Percentiles rank a stretch among this genome's conserved stretches.
These are phyloP conservation scores for Myotis davidii DNA, from an alignment of 2,113 vertebrate species.

Conservation along the genomic window DNA sequence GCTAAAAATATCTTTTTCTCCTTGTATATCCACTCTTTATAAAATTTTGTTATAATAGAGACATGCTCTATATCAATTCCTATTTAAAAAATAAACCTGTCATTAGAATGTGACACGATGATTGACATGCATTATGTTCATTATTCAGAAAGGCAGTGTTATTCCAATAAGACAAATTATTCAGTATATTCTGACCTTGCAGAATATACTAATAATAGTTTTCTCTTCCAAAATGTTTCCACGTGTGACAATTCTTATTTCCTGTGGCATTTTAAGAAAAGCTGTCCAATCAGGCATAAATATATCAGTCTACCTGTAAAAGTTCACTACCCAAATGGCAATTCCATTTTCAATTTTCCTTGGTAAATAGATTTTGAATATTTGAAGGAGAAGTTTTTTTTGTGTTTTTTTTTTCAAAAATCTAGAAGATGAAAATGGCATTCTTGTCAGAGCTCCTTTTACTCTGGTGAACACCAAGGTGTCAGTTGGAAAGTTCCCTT, in stretches of 20 bases:
- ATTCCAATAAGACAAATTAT: conserved; percentile 56
- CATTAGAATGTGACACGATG: conserved; percentile 41
- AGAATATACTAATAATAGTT: conserved; percentile 48
- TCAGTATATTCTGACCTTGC: conserved; percentile 35
- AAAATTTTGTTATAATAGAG: conserved; percentile 3
- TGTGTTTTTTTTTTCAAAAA: neutral
- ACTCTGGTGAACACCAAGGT: neutral
- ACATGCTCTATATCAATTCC: neutral
- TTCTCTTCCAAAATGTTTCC: conserved; percentile 20
- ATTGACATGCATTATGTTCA: conserved; percentile 18
- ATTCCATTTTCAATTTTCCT: conserved; percentile 56
- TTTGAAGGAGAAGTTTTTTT: neutral
- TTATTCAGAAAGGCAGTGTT: conserved; percentile 37
- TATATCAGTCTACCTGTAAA: neutral
- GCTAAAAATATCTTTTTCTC: neutral
- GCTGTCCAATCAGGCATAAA: neutral
- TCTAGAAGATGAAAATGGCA: neutral
- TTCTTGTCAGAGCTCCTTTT: neutral
- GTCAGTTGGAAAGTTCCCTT: neutral
- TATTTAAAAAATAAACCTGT: neutral
- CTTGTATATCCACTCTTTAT: neutral
- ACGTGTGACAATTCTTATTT: conserved; percentile 59
- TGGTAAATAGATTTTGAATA: conserved; percentile 47
- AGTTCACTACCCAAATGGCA: conserved; percentile 22
- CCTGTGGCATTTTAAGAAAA: conserved; percentile 56